A percentile compares a stretch with the other conserved stretches of the same genome.
Evolutionary conservation across 2,888 invertebrate genomes (phyloP).

Genomic region (Diarsia brunnea): DNA sequence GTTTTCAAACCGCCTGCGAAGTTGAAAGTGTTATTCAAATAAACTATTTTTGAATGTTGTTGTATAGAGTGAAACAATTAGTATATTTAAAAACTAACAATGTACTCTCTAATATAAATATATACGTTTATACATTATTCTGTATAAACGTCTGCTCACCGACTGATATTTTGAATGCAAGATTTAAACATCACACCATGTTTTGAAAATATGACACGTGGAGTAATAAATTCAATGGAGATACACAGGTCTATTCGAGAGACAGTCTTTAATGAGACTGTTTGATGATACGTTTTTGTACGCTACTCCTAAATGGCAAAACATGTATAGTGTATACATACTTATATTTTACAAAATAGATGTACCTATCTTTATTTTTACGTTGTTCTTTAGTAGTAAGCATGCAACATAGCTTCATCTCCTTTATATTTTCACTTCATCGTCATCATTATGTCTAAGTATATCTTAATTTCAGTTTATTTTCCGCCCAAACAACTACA

Average conservation of each 20-base stretch:
- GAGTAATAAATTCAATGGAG: constrained; percentile 7
- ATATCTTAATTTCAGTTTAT: background rate
- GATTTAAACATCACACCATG: constrained; percentile 30
- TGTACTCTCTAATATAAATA: background rate
- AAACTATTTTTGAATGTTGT: background rate
- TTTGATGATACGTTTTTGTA: too few relatives aligned
- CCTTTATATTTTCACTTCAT: background rate
- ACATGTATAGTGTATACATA: too few relatives aligned
- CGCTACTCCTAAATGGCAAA: too few relatives aligned
- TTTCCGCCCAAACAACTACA: background rate
- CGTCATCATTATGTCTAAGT: too few relatives aligned
- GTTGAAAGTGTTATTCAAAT: background rate
- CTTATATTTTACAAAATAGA: too few relatives aligned
- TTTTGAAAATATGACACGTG: constrained; percentile 38
- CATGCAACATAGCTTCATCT: background rate
- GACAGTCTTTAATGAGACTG: too few relatives aligned
- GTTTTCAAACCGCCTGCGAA: background rate
- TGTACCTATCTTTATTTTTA: too few relatives aligned
- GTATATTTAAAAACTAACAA: constrained; percentile 19
- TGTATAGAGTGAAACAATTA: constrained; percentile 4
- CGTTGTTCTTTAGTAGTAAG: background rate
- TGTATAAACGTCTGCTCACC: background rate
- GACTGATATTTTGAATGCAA: constrained; percentile 41
- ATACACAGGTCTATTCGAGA: background rate
- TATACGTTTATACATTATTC: background rate